These are phyloP conservation scores for Ephestia elutella DNA, from an alignment of 1,140 invertebrate species.

Conservation along the genomic window DNA sequence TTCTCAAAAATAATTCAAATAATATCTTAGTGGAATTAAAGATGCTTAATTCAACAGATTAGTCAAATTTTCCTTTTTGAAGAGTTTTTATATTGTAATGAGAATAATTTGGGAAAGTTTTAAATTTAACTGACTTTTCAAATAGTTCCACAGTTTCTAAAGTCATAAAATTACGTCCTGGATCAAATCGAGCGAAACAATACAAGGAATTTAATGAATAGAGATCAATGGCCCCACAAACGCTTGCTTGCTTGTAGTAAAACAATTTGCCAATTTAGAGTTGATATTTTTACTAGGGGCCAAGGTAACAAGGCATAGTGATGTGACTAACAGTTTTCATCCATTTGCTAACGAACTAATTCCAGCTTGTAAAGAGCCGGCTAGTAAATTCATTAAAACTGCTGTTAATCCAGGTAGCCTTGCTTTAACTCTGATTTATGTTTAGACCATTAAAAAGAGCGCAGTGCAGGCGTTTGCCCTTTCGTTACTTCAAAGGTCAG, in stretches of 20 bases:
- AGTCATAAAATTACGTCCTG: neutral
- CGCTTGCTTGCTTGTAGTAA: constrained; percentile 25
- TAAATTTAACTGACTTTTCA: too few species aligned
- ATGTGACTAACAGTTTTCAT: neutral
- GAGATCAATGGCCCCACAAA: constrained; percentile 2
- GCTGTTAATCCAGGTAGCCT: constrained; percentile 19
- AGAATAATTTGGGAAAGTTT: too few species aligned
- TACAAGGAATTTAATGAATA: neutral
- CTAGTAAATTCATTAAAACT: constrained; percentile 7
- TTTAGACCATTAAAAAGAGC: constrained; percentile 6
- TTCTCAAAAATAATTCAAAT: too few species aligned
- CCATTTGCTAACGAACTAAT: constrained; percentile 8
- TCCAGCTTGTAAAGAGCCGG: neutral
- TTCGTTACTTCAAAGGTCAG: constrained; percentile 27
- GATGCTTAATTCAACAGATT: neutral
- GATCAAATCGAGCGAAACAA: too few species aligned
- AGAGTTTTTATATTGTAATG: too few species aligned
- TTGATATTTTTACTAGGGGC: constrained; percentile 15
- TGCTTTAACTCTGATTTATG: constrained; percentile 17
- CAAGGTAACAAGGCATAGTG: neutral
- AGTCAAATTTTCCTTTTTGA: neutral
- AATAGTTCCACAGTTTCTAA: neutral
- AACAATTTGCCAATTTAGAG: constrained; percentile 40
- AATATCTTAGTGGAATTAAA: too few species aligned
- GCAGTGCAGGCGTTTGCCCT: constrained; percentile 16